Base-by-base conservation (phyloP, 2,888 invertebrate genomes). In the Nomada goodeniana region DNA sequence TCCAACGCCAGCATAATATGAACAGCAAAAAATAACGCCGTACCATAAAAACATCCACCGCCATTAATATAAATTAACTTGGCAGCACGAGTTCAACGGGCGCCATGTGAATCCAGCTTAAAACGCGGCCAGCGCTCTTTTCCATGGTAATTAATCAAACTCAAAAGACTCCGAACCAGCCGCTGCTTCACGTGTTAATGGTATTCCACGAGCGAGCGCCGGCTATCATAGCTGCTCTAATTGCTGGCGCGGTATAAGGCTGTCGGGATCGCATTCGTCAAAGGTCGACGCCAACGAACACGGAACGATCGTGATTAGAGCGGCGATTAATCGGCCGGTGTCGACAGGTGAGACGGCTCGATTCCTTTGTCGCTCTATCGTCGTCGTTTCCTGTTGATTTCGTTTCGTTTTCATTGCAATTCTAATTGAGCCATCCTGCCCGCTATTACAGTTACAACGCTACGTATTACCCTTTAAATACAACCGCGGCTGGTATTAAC, bases 71-170 rank as follows among this genome's bases (percentile, higher is more conserved):
- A 44, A 26, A 2, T 69, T 13, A 29, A 2, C 9, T n/a, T n/a
- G n/a, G 15, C 47, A 36, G 36, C 36, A 7, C 36, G 36, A 1
- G 36, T 36, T 36, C 36, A 36, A 36, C 36, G 36, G 7, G 44
- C 26, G 42, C n/a, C 47, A n/a, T 26, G 29, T 20, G 29, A 69
- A 69, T 20, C 69, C 26, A 44, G 57, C n/a, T 69, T 59, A 59
- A 59, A 50, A 36, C 36, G 11, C 50, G 10, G 13, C 20, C 44
- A 26, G 42, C 42, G 59, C 57, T 52, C 65, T 65, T 71, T 76
- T 73, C 73, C 61, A 78, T 65, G 52, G 50, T 68, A 67, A 73
- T 78, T 78, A 78, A 78, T 73, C 73, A 36, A 71, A 59, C 55
- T 53, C 23, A 18, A 52, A 57, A 47, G 72, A 65, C 20, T 64